These are phyloP conservation scores for Etheostoma cragini DNA, from an alignment of 2,113 vertebrate genomes.

Conservation along the genomic window DNA sequence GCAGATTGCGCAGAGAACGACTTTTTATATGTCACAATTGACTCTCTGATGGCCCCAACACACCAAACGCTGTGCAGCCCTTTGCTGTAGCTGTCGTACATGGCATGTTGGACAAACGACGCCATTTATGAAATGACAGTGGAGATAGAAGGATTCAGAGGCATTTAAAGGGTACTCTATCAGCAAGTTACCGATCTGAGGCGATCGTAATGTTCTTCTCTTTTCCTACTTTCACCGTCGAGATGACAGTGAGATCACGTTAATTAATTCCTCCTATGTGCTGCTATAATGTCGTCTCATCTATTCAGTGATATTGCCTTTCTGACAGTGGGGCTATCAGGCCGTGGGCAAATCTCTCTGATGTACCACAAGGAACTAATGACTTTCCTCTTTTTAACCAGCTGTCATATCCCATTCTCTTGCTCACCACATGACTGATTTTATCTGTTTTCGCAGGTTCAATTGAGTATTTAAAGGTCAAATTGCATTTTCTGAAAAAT, in stretches of 20 bases:
- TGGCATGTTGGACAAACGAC: slow-evolving; percentile 55
- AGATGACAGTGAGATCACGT: slow-evolving; percentile 75
- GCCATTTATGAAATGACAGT: slow-evolving; percentile 64
- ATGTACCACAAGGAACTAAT: slow-evolving; percentile 72
- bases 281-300: slow-evolving; percentile 71
- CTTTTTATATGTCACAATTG: slow-evolving; percentile 57
- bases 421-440: slow-evolving; percentile 63
- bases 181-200: slow-evolving; percentile 69
- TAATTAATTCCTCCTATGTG: slow-evolving; percentile 76
- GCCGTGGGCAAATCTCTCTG: slow-evolving; percentile 65
- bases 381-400: slow-evolving; percentile 68
- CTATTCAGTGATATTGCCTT: slow-evolving; percentile 65
- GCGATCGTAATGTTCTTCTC: slow-evolving; percentile 55
- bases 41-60: slow-evolving; percentile 13
- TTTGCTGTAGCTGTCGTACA: slow-evolving; percentile 29
- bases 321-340: slow-evolving; percentile 74
- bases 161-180: slow-evolving; percentile 72
- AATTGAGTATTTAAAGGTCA: slow-evolving; percentile 78
- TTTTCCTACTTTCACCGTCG: slow-evolving; percentile 52
- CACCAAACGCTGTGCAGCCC: background rate
- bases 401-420: slow-evolving; percentile 74
- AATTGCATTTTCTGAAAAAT: slow-evolving; percentile 58
- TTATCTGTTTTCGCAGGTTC: slow-evolving; percentile 63
- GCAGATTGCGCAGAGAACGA: background rate
- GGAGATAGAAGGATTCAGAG: slow-evolving; percentile 48